Base-by-base conservation (phyloP, 2,113 vertebrate genomes). In the Pantherophis guttatus region DNA sequence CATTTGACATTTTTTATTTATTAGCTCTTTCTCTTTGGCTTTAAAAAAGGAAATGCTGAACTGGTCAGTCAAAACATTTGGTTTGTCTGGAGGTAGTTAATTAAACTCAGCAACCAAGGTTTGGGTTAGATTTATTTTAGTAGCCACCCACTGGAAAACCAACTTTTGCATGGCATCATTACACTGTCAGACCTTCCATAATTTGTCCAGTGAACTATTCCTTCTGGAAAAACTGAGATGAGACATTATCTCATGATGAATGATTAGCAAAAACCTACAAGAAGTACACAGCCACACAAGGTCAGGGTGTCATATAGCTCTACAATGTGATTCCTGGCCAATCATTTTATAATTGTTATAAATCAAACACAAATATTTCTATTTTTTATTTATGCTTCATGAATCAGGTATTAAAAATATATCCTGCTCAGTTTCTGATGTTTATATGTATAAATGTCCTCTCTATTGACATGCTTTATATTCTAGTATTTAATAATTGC, bases 91-190 rank as follows among this genome's bases (percentile, higher is more conserved):
- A 92, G 57, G 87, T 91, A 86, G 50, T 52, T 89, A 39, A 12
- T 88, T 52, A 95, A 96, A 92, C 33, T 92, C 89, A 94, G 86
- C 17, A 15, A 12, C 50, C 59, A 58, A 33, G 53, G 0, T 3
- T 93, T 52, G 92, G 33, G 13, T 93, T 81, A n/a, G 13, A 92
- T 96, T 96, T 94, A 81, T 58, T 94, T 17, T 94, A 95, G 26
- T 44, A 7, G 54, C 93, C 88, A 91, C 94, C 94, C 44, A 89
- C 86, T 87, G 93, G 44, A 92, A 85, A 29, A 3, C 59, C 33
- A 65, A 17, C 24, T 90, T 93, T 92, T 50, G 65, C 55, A 0
- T 92, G 75, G 33, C 54, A 26, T 4, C 33, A 94, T 50, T 53
- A 93, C 88, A 93, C 48, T 23, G 0, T 21, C 58, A 54, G 5